These are phyloP conservation scores for Iguana delicatissima DNA, from an alignment of 2,797 vertebrate species.

Conservation along the genomic window DNA sequence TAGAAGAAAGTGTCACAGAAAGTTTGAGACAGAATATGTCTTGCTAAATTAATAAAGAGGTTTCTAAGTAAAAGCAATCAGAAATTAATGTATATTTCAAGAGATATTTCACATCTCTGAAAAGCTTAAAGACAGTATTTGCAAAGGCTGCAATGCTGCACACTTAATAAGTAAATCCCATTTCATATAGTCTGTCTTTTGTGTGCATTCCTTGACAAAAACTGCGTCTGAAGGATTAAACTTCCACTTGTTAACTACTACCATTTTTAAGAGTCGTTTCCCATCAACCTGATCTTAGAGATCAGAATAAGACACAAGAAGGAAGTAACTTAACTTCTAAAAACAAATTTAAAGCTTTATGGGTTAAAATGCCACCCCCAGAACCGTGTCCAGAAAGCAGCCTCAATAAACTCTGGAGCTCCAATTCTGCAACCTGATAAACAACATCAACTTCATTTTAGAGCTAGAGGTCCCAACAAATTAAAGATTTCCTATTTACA, in stretches of 20 bases:
- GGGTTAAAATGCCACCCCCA: not conserved
- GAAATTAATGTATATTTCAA: not conserved
- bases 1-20: not conserved
- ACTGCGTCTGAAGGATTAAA: too few relatives aligned
- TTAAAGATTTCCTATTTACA: not conserved
- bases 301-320: too few relatives aligned
- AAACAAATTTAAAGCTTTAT: not conserved
- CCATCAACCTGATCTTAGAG: too few relatives aligned
- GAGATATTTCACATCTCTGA: not conserved
- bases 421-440: not conserved
- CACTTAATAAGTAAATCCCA: too few relatives aligned
- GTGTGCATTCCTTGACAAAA: too few relatives aligned
- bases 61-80: slow-evolving; percentile 25
- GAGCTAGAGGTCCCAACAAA: not conserved
- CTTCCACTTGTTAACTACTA: too few relatives aligned
- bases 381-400: not conserved
- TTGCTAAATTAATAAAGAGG: slow-evolving; percentile 33
- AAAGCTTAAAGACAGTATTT: not conserved
- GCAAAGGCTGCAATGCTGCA: not conserved
- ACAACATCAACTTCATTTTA: not conserved
- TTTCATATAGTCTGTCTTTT: too few relatives aligned
- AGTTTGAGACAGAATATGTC: slow-evolving; percentile 21
- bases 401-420: not conserved
- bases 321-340: too few relatives aligned
- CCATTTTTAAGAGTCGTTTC: too few relatives aligned